Base-by-base conservation (phyloP, 1,140 invertebrate genomes). In the Hesperophylax magnus region DNA sequence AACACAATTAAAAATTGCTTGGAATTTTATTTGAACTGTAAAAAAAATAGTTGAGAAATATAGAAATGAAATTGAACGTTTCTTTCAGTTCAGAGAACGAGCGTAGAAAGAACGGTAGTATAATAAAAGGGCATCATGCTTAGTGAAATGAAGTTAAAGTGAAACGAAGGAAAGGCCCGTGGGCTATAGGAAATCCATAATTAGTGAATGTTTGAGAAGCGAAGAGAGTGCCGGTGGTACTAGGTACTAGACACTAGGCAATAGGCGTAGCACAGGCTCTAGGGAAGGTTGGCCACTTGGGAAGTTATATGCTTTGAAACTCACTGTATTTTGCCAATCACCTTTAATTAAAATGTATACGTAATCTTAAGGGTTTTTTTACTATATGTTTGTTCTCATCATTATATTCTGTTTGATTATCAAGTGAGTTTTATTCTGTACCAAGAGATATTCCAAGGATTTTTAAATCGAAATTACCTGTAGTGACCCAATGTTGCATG, bases 361-460 rank as follows among this genome's bases (percentile, higher is more conserved):
- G 65, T 69, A 65, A 47, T 69, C 31, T 69, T 69, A 39, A 69
- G 31, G 6, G 65, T 69, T 18, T 71, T n/a, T 74, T 18, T 56
- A 27, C n/a, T 74, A 54, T 74, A 74, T 27, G 71, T 74, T 74
- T 74, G 71, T 74, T 74, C 71, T 74, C n/a, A 74, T 74, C 11
- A 74, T 74, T 74, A 56, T 74, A 74, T 74, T 74, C 47, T 74
- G 71, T 74, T 74, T 74, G 11, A 53, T 74, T 74, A 56, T 74
- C 71, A n/a, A 74, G 54, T 74, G 47, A 53, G 65, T 74, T 74
- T 24, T 74, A 74, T 74, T 65, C 24, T 74, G 71, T 56, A 74
- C 71, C 71, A 24, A 71, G 71, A 74, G 34, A 27, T 74, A 54
- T 74, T 74, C 71, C 52, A 22, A 74, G 34, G 67, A 47, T 34